These are phyloP conservation scores for Megalurothrips usitatus DNA, from an alignment of 2,888 invertebrate species.

Conservation along the genomic window DNA sequence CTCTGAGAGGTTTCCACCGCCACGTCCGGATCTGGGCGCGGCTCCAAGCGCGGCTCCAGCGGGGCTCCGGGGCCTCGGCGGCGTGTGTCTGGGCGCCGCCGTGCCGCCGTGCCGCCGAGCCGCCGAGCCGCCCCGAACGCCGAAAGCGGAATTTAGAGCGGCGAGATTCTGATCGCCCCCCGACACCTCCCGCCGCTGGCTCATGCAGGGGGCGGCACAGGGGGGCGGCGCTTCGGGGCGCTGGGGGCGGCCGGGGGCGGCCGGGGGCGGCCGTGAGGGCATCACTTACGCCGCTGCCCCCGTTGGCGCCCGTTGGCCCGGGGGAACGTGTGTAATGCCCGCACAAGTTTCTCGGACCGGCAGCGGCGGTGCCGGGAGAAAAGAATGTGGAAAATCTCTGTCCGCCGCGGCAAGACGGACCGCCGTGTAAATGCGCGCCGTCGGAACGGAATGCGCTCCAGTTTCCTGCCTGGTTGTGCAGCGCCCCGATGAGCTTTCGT, in stretches of 20 bases:
- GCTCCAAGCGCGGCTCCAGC: neutral
- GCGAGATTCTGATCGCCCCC: slow-evolving; percentile 9
- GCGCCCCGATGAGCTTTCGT: too few species aligned
- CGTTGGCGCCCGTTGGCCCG: neutral
- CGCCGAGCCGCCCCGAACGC: neutral
- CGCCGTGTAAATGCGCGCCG: too few species aligned
- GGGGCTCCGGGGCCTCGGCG: neutral
- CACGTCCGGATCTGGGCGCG: neutral
- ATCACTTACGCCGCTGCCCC: slow-evolving; percentile 10
- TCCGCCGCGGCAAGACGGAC: too few species aligned
- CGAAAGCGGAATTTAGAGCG: slow-evolving; percentile 13
- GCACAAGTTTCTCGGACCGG: too few species aligned
- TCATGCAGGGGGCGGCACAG: neutral
- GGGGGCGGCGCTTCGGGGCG: too few species aligned
- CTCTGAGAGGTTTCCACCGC: neutral
- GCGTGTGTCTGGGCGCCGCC: neutral
- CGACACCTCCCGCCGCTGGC: neutral
- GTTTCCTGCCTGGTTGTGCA: too few species aligned
- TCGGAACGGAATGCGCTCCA: too few species aligned
- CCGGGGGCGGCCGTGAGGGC: neutral
- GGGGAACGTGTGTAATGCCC: too few species aligned
- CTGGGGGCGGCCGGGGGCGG: too few species aligned
- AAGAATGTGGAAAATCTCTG: too few species aligned
- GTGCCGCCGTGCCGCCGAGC: neutral
- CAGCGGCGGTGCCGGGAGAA: too few species aligned